Base-by-base conservation (phyloP, 2,888 invertebrate species). In the Lacanobia oleracea region DNA sequence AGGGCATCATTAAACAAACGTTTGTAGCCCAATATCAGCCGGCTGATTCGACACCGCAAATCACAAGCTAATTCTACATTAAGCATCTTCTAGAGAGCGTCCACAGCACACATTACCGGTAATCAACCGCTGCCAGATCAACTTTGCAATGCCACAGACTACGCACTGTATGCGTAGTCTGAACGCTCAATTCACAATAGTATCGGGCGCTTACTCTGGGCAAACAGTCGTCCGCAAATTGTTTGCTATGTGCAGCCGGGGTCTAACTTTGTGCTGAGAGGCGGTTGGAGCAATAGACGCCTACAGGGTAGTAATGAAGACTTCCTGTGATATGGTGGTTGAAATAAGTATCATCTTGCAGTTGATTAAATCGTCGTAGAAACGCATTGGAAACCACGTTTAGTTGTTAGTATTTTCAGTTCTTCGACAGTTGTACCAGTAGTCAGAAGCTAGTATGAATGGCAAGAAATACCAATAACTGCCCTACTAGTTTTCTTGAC, bases 201-300 rank as follows among this genome's bases (percentile, higher is more conserved):
- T 23, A 59, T 59, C 45, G 18, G 21, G 45, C 51, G 73, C 68
- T 76, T 74, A 76, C 76, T 74, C 73, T 16, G n/a, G 8, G 59
- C 51, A 74, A 74, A 74, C 51, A 74, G 51, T 23, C 9, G 12
- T 54, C 45, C 16, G 27, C 73, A 9, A 76, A 67, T 40, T 67
- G 59, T 74, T 74, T 60, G 67, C 75, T 7, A n/a, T 51, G 23
- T 51, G n/a, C 21, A 18, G 50, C 67, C 37, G 18, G 57, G 1
- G 27, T 1, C 16, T 67, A 48, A 60, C 21, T 75, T 67, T 8
- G 21, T 40, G 53, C 60, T 48, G 48, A 43, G 76, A 54, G 18
- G 40, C 12, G 27, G 45, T 48, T 48, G 21, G 6, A 48, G 14
- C 67, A 40, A 59, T 37, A 45, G 14, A 59, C 10, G 43, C 18